A percentile compares a stretch with the other conserved stretches of the same genome.
These are phyloP conservation scores for Loxodonta africana DNA, from an alignment of 2,113 vertebrate species.

Conservation along the genomic window DNA sequence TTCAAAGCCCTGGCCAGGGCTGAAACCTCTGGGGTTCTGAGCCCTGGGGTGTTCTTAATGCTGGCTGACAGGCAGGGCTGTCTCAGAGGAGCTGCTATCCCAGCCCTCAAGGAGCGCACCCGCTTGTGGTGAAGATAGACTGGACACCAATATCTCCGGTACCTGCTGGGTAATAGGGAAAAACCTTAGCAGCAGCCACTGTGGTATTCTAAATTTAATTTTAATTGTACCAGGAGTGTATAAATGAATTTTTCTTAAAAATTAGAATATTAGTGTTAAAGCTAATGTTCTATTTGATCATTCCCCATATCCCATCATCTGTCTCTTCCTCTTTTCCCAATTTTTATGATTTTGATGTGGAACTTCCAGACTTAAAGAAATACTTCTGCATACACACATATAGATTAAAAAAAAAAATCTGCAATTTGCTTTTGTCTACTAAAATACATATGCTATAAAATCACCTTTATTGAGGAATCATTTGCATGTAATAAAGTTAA, in stretches of 20 bases:
- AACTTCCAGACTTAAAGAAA: neutral
- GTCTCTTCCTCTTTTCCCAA: neutral
- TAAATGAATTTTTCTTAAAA: neutral
- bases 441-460: neutral
- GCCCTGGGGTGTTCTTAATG: too few relatives aligned
- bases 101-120: neutral
- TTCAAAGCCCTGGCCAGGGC: too few relatives aligned
- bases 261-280: neutral
- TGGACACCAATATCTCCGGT: neutral
- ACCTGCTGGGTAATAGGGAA: neutral
- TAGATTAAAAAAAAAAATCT: neutral
- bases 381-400: neutral
- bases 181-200: neutral
- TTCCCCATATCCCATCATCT: neutral
- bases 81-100: neutral
- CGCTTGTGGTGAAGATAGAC: neutral
- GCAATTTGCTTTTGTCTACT: neutral
- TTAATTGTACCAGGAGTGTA: neutral
- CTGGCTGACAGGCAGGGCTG: too few relatives aligned
- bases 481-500: neutral
- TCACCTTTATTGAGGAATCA: neutral
- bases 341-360: neutral
- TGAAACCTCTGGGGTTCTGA: rapidly evolving
- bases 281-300: neutral
- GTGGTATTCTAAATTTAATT: neutral